Base-by-base conservation (phyloP, 2,113 vertebrate genomes). In the Plecotus auritus region DNA sequence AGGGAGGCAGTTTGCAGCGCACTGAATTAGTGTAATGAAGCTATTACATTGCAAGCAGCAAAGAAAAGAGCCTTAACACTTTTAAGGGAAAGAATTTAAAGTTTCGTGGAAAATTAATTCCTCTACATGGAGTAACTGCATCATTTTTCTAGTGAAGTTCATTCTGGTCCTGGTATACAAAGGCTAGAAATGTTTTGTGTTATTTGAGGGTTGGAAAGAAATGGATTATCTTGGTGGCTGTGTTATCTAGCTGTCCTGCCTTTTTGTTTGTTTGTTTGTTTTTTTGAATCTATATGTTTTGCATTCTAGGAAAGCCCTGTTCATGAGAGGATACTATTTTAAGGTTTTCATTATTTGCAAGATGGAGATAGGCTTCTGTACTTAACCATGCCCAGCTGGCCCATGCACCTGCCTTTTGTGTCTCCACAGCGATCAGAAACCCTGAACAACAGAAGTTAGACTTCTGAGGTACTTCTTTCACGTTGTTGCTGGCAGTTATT, bases 311-410 rank as follows among this genome's bases (percentile, higher is more conserved):
- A 93, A 93, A 66, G 20, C 45, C 92, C 96, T 12, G 85, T 83
- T 93, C 59, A 20, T 59, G 42, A 30, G 59, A 54, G 28, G 51
- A 30, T 93, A 80, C 84, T 97, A 83, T 95, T 98, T 97, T 97
- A 91, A 96, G 51, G 37, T 49, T 92, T 49, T 14, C 9, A 10
- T 1, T 61, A 9, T 72, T 91, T 82, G 45, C n/a, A 80, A 54
- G 70, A 92, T 67, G 74, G 84, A 78, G 35, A 67, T 26, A 6
- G 64, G 51, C 9, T 87, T 94, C 64, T 90, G 6, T 1, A 0
- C 66, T 74, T 1, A 0, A 69, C 51, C 83, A 76, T 1, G 32
- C 47, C 11, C 59, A 95, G 73, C 69, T 88, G 91, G 85, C 16
- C 22, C 4, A 16, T 94, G 85, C 77, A 88, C 92, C 85, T 96